Evolutionary conservation across 2,888 invertebrate genomes (phyloP), one percentile per base, ranked within the genome.

Genomic region (Drosophila nr. medialis): DNA sequence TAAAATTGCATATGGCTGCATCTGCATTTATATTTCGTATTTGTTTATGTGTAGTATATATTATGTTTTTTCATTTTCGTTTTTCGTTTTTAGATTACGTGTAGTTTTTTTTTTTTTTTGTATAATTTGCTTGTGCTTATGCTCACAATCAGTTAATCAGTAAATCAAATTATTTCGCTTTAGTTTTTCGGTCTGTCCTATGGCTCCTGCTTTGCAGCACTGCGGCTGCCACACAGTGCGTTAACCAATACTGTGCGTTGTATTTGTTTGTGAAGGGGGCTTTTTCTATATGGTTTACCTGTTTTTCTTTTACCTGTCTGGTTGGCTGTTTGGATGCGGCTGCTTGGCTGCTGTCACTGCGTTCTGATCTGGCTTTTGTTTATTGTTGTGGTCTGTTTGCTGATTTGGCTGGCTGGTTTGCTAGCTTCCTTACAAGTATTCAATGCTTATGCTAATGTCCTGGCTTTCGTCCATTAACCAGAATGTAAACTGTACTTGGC

Each of bases 1-100:
- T 90, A 86, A 90, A 90, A 88, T 81, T 88, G 86, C 86, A 85
- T 87, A 86, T 89, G 79, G 77, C 84, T 85, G 85, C 89, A 77
- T 89, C 67, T 85, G 83, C 73, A 75, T 87, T 86, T 80, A 83
- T 88, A 83, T 77, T 88, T 86, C 68, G 71, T 83, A 75, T 80
- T 85, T 72, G 64, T 76, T 79, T 76, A 68, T 68, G 66, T 86
- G 81, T 84, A 81, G 70, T 81, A 81, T 80, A 79, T 81, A 75
- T 68, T 62, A 63, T 63, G 27, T 30, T 67, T 60, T 63, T 74
- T 55, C 27, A 40, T 61, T 64, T n/a, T 61, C 30, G 48, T 56
- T 56, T 45, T 65, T 64, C 30, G 45, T 68, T 54, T 67, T 56
- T 64, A 32, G 64, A 82, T 79, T 72, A 72, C 62, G n/a, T 68